Base-by-base conservation (phyloP, 2,113 vertebrate genomes). In the Phrynocephalus versicolor region DNA sequence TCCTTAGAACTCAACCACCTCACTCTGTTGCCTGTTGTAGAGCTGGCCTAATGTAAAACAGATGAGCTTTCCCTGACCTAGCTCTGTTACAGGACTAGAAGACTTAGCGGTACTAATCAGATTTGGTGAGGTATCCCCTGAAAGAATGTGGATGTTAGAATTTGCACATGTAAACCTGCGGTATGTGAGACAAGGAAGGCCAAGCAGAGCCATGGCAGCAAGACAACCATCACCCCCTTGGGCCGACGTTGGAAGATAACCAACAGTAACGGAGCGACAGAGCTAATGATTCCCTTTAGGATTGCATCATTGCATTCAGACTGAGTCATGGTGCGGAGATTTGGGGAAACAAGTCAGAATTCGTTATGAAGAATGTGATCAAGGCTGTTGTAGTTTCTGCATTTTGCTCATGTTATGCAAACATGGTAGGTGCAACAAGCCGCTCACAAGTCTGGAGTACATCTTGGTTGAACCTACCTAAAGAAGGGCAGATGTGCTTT, bases 251-350 rank as follows among this genome's bases (percentile, higher is more conserved):
- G 89, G 91, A 93, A 87, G 85, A 77, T 6, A 80, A 92, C 88
- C 12, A 82, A 64, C 62, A 35, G 82, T 85, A 85, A 92, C 74
- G 58, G 65, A 76, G 93, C 91, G 70, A 65, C 64, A 75, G 88
- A 95, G 88, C 84, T 86, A 91, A 93, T 37, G 84, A 91, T 90
- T 91, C 96, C 94, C 92, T 90, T 18, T 89, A 91, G 95, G 89
- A 91, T 91, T 92, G 82, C 92, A 90, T 93, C 92, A 89, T 91
- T 91, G 89, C 87, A 85, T 91, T 92, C 67, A 88, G 83, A 94
- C 88, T 94, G 92, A 95, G 95, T 96, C 94, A 94, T 73, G 76
- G 88, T 71, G 83, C 89, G 81, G 93, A 27, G 60, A 91, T 88
- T 87, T 89, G 86, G 93, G 93, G 89, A 94, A 94, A 93, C 83